Base-by-base conservation (phyloP, 2,113 vertebrate species). In the Ifrita kowaldi region DNA sequence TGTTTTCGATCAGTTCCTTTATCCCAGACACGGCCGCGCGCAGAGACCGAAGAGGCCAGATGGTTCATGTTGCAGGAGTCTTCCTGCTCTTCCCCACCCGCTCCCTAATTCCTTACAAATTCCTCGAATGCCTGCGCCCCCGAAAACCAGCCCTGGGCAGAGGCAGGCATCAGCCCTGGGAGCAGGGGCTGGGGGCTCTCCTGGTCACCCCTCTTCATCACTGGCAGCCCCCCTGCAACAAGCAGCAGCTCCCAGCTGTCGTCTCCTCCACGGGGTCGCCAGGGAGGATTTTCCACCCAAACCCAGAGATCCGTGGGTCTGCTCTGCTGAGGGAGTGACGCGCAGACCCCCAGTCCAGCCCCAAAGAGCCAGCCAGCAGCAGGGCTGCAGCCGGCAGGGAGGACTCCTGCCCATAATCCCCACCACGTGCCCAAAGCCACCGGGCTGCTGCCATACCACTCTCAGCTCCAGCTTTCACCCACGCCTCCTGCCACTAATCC, bases 11-110 rank as follows among this genome's bases (percentile, higher is more conserved):
- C 98, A 98, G 94, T 89, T 95, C 94, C 93, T 96, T 97, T 37
- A 92, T 94, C 96, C 95, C 95, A 97, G 97, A 97, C 96, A 68
- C 93, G 80, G 95, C 89, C 5, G 77, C 8, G 55, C 57, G 1
- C 65, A 89, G 94, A 97, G 95, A 95, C 91, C 17, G 4, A 79
- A 88, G 76, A 86, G 93, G 93, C 95, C 98, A 98, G 98, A 98
- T 98, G 98, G 97, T 98, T 98, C 85, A 30, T 97, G 98, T 98
- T 98, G 97, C 96, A 97, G 94, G 94, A 97, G 95, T 84, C 90
- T 96, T 95, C 87, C 84, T 50, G 86, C 93, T 95, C 97, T 91
- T 94, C 82, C 81, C 68, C 3, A 10, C 89, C 93, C 81, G 56
- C 91, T 85, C 92, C 94, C 77, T 96, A 97, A 96, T 97, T 98